These are phyloP conservation scores for Melipona beecheii DNA, from an alignment of 2,888 invertebrate species.

Conservation along the genomic window DNA sequence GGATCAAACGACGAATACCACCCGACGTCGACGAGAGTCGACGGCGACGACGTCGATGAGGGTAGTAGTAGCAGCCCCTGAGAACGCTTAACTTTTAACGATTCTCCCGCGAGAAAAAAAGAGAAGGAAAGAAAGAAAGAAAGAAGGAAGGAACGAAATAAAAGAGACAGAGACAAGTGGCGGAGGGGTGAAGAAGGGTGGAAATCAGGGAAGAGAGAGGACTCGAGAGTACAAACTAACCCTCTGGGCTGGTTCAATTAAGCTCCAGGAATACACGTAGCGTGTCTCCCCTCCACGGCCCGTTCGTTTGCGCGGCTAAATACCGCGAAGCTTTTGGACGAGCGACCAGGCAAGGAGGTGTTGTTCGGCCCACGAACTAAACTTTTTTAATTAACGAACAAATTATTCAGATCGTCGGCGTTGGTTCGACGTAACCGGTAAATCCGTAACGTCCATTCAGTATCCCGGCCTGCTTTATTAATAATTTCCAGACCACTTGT, in stretches of 20 bases:
- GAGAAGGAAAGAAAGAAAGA: too few species aligned
- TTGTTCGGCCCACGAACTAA: slow-evolving; percentile 58
- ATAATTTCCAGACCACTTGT: slow-evolving; percentile 59
- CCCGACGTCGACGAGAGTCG: background rate
- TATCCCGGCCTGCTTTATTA: slow-evolving; percentile 27
- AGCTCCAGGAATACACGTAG: slow-evolving; percentile 58
- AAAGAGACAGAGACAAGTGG: slow-evolving; percentile 39
- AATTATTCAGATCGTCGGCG: slow-evolving; percentile 58
- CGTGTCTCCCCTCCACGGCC: slow-evolving; percentile 17
- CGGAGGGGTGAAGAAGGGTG: background rate
- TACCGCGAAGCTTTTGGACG: slow-evolving; percentile 56
- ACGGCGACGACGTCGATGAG: slow-evolving; percentile 48
- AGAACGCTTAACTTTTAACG: slow-evolving; percentile 73
- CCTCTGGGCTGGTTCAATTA: slow-evolving; percentile 68
- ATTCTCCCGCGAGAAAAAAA: slow-evolving; percentile 58
- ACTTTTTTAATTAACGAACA: slow-evolving; percentile 67
- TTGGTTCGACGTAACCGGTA: slow-evolving; percentile 34
- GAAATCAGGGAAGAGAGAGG: slow-evolving; percentile 27
- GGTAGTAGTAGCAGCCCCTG: slow-evolving; percentile 63
- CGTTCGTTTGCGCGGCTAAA: slow-evolving; percentile 56
- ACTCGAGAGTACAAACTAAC: slow-evolving; percentile 63
- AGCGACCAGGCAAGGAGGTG: slow-evolving; percentile 57
- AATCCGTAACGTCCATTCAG: slow-evolving; percentile 46
- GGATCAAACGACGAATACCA: slow-evolving; percentile 66
- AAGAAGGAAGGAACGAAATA: slow-evolving; percentile 1